Percentiles rank a stretch among this genome's conserved stretches.
These are phyloP conservation scores for Capitella teleta DNA, from an alignment of 1,140 invertebrate species.

Conservation along the genomic window DNA sequence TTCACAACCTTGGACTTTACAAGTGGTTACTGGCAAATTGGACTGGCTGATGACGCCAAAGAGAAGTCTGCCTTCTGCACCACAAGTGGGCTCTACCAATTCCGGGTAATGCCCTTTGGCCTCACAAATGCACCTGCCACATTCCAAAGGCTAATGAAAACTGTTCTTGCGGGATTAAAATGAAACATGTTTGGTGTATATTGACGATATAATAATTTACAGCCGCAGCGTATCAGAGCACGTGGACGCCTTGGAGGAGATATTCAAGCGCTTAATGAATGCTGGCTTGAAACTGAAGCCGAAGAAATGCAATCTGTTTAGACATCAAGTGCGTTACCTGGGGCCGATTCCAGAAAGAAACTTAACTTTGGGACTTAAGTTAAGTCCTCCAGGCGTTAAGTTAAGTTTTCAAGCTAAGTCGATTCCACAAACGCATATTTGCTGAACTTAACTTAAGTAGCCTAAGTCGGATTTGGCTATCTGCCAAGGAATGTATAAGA, in stretches of 20 bases:
- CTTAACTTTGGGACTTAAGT: too few relatives aligned
- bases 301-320: constrained; percentile 27
- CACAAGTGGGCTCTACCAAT: constrained; percentile 1
- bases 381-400: too few relatives aligned
- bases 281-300: constrained; percentile 42
- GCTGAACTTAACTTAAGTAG: too few relatives aligned
- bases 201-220: constrained; percentile 20
- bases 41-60: not conserved
- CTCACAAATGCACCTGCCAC: constrained; percentile 18
- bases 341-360: too few relatives aligned
- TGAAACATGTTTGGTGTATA: constrained; percentile 15
- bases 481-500: too few relatives aligned
- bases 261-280: constrained; percentile 18
- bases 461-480: too few relatives aligned
- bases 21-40: constrained; percentile 3
- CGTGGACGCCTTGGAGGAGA: constrained; percentile 12
- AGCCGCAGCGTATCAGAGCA: too few relatives aligned
- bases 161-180: constrained; percentile 14
- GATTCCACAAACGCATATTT: too few relatives aligned
- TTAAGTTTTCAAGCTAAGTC: too few relatives aligned
- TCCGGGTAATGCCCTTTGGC: constrained; percentile 19
- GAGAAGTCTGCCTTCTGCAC: constrained; percentile 6
- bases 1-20: too few relatives aligned
- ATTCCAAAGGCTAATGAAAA: constrained; percentile 30
- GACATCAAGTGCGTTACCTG: too few relatives aligned